These are phyloP conservation scores for Poecilus cupreus DNA, from an alignment of 2,888 invertebrate species.

Conservation along the genomic window DNA sequence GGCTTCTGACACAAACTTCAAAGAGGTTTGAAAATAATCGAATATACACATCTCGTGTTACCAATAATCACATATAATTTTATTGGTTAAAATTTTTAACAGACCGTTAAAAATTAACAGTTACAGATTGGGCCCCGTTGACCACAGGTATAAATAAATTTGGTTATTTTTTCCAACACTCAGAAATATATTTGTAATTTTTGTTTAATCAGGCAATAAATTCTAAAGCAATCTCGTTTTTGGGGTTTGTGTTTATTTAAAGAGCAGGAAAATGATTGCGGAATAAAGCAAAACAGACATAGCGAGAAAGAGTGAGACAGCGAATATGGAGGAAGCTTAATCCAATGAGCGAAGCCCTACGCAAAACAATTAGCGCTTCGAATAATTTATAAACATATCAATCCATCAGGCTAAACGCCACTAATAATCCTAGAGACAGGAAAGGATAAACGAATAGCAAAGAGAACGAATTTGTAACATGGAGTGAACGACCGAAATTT, in stretches of 20 bases:
- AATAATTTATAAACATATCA: slow-evolving; percentile 23
- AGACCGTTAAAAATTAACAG: too few species aligned
- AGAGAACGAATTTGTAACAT: neutral
- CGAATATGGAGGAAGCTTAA: slow-evolving; percentile 14
- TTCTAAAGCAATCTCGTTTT: neutral
- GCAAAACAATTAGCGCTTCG: slow-evolving; percentile 15
- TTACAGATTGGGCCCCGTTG: too few species aligned
- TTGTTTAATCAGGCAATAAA: too few species aligned
- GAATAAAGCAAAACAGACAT: neutral
- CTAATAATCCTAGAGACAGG: slow-evolving; percentile 5
- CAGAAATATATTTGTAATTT: too few species aligned
- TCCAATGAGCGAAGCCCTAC: slow-evolving; percentile 15
- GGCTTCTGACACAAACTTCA: too few species aligned
- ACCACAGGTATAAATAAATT: too few species aligned
- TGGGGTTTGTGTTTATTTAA: neutral
- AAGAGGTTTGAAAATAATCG: too few species aligned
- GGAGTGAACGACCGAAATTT: neutral
- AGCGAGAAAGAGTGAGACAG: neutral
- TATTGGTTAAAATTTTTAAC: too few species aligned
- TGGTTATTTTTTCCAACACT: too few species aligned
- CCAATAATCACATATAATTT: too few species aligned
- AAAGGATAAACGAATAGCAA: too few species aligned
- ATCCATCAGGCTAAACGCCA: slow-evolving; percentile 16
- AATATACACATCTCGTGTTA: too few species aligned
- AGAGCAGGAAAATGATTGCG: slow-evolving; percentile 12